Evolutionary conservation across 2,113 vertebrate genomes (phyloP), one percentile per base, ranked within the genome.

Genomic region (Ranitomeya variabilis): DNA sequence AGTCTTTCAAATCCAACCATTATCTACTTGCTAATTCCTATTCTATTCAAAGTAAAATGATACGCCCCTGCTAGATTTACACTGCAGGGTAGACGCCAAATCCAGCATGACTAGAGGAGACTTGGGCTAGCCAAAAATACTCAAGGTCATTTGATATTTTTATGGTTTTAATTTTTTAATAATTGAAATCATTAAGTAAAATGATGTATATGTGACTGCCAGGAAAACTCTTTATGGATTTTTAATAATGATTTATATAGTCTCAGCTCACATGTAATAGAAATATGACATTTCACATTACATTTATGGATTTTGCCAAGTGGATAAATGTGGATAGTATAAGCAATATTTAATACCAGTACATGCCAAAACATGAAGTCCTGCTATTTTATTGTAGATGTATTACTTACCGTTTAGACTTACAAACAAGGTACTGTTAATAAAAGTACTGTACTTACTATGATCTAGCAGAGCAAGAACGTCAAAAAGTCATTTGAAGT

Each of bases 81-180:
- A 81, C 79, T 60, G 79, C 23, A 60, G 55, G 79, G 79, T 37
- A 81, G 79, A 81, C 21, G 79, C 79, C 79, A 81, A 81, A 37
- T 62, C 57, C 23, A 31, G 79, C 55, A 55, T 60, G 59, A 81
- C 79, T 60, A 62, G 55, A 81, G 79, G 18, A 60, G 55, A 62
- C 79, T 81, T 62, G 15, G 55, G 15, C 57, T 81, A 81, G 79
- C 79, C 79, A 81, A 81, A 81, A 81, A 60, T 81, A 81, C 31
- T 81, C 79, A 81, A 81, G 79, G 79, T 81, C 79, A 81, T 81
- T 81, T 37, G 79, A 81, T 81, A 60, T 81, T 80, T 80, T 81
- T 81, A 81, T 81, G 79, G 79, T 81, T 81, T 60, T 81, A 81
- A 79, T 81, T 81, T 81, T 80, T 81, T 81, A 31, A 59, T 81